Evolutionary conservation across 64 coral and sea anemone genomes (phyloP), one percentile per base, ranked within the genome.

Genomic region (Platygyra sinensis): DNA sequence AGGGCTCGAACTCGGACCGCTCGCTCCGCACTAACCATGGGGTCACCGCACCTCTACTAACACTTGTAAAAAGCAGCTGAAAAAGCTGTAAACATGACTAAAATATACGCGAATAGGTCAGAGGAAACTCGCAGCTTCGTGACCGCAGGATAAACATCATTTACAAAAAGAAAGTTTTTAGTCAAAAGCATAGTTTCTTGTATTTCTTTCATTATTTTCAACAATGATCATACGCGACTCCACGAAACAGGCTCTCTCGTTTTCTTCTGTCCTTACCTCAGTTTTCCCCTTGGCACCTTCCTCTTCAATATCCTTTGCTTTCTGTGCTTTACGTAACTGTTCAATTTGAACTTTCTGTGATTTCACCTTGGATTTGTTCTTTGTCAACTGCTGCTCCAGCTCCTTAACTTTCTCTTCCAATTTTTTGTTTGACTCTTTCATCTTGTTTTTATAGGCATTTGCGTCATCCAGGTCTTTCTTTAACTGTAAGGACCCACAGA

Each of bases 401-500:
- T 92, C 89, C 74, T 49, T 73, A 1, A 98, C 86, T 62, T 82
- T 86, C 24, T 94, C 86, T 86, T 98, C 96, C 8, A 98, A 46
- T 65, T 46, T 72, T 4, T 88, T 86, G 30, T 98, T 94, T 17
- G 76, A 79, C 16, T 94, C 93, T 86, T 90, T 94, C 18, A 98
- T 71, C 42, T 94, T 91, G 31, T 80, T 86, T 50, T 72, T 88
- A 15, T 79, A 60, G 10, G 73, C 16, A 17, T 91, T 88, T 16
- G 89, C 87, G 67, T 98, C 96, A 16, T 98, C 96, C 12, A 98
- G 72, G 16, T 98, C 96, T 89, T 79, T 91, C 73, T 94, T 98
- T 22, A 94, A 28, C 96, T 98, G 52, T 5, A 73, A 78, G 3
- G 86, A 60, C 3, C 0, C 24, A 49, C 30, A 16, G 67, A 79